Evolutionary conservation across 2,888 invertebrate species (phyloP).

Genomic region (Tachina lurida): DNA sequence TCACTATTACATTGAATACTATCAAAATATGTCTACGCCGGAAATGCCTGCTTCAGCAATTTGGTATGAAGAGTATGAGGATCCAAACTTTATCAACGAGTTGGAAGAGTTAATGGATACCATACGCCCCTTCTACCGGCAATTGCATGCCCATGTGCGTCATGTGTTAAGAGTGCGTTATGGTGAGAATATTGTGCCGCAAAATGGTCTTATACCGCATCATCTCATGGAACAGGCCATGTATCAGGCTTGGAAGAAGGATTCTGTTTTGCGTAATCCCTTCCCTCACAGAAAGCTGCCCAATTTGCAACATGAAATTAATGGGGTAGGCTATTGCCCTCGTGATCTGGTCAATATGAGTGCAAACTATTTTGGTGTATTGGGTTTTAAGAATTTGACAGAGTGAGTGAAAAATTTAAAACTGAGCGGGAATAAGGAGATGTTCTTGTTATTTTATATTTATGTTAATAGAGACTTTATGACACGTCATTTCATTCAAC

Average conservation of each 20-base stretch:
- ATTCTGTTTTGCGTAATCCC: slow-evolving; percentile 74
- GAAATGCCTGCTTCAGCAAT: slow-evolving; percentile 70
- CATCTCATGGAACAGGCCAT: slow-evolving; percentile 91
- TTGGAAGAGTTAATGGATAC: slow-evolving; percentile 82
- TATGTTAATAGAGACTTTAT: slow-evolving; percentile 71
- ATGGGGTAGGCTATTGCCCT: slow-evolving; percentile 69
- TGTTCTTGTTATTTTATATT: not conserved
- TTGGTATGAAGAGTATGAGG: slow-evolving; percentile 76
- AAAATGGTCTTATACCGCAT: slow-evolving; percentile 88
- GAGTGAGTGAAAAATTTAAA: slow-evolving; percentile 71
- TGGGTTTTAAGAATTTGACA: slow-evolving; percentile 75
- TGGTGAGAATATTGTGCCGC: slow-evolving; percentile 86
- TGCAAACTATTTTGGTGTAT: slow-evolving; percentile 73
- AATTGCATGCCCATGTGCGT: slow-evolving; percentile 91
- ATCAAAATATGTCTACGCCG: slow-evolving; percentile 73
- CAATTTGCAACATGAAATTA: slow-evolving; percentile 86
- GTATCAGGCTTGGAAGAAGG: slow-evolving; percentile 88
- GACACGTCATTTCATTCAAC: slow-evolving; percentile 73
- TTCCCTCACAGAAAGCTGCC: slow-evolving; percentile 75
- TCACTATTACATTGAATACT: slow-evolving; percentile 73
- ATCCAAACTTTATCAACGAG: slow-evolving; percentile 73
- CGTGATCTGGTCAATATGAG: slow-evolving; percentile 76
- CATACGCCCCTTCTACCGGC: slow-evolving; percentile 89
- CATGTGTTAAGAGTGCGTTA: slow-evolving; percentile 87
- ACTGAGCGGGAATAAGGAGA: not conserved